Percentiles rank a stretch among this genome's conserved stretches.
phyloP scores from a whole-genome alignment of 2,113 vertebrate species.

The Galbula dea region DNA sequence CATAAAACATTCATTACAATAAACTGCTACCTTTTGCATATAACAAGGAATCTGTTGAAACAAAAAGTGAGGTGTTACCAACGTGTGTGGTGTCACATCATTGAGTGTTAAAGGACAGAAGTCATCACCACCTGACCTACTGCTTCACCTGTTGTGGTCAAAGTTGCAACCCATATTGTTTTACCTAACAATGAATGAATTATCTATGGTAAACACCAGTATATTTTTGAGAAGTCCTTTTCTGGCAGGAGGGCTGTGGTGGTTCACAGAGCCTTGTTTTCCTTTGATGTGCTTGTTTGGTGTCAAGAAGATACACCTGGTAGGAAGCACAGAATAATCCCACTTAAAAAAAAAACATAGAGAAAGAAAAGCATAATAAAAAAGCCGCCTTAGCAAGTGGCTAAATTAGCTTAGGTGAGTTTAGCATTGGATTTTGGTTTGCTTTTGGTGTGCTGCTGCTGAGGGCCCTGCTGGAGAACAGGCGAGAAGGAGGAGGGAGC shows the following conservation, averaged over 20 bases:
- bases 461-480: slow-evolving; percentile 44
- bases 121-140: slow-evolving; percentile 16
- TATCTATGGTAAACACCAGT: neutral
- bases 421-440: slow-evolving; percentile 62
- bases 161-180: neutral
- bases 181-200: neutral
- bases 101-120: neutral
- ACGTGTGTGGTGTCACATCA: neutral
- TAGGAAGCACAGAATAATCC: neutral
- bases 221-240: slow-evolving; percentile 17
- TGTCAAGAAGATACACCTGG: neutral
- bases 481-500: slow-evolving; percentile 55
- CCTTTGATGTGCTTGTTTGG: neutral
- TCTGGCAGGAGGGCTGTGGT: fast-evolving
- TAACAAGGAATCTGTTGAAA: slow-evolving; percentile 60
- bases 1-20: slow-evolving; percentile 76
- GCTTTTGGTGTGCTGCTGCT: slow-evolving; percentile 51
- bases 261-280: neutral
- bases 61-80: neutral
- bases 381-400: slow-evolving; percentile 33
- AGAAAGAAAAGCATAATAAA: neutral
- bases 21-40: slow-evolving; percentile 76
- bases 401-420: neutral
- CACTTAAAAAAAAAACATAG: neutral
- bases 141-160: slow-evolving; percentile 2